Conservation (phyloP, 2,113 vertebrate genomes). For the Camelus bactrianus region DNA sequence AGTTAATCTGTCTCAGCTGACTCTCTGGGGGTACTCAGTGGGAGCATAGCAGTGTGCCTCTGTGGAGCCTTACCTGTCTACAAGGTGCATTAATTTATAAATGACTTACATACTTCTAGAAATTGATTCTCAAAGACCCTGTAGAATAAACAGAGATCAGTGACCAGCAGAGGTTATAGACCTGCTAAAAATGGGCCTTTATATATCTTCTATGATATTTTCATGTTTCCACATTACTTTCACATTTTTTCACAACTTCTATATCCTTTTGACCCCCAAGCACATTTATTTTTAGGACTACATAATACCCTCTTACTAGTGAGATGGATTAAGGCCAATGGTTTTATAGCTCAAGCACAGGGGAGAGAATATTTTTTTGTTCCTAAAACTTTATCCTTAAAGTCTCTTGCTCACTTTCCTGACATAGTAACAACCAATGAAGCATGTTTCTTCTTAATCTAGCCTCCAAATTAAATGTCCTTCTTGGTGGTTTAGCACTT, state of each 20-base stretch:
- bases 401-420: neutral
- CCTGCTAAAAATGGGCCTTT: neutral
- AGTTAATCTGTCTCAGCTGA: neutral
- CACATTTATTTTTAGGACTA: neutral
- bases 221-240: neutral
- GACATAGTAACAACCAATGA: neutral
- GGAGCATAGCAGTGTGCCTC: accelerated
- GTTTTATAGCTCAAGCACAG: neutral
- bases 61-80: neutral
- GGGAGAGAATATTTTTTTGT: neutral
- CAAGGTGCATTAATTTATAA: neutral
- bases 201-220: neutral
- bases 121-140: neutral
- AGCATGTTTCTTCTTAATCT: neutral
- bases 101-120: neutral
- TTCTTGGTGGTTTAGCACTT: neutral
- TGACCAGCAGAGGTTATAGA: neutral
- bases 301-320: no score
- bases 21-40: accelerated
- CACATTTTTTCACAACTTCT: neutral
- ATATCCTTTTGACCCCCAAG: neutral
- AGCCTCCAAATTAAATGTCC: neutral
- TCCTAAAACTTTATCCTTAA: neutral
- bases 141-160: neutral
- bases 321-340: neutral